These are phyloP conservation scores for Busseola fusca DNA, from an alignment of 2,888 invertebrate genomes.

Conservation along the genomic window DNA sequence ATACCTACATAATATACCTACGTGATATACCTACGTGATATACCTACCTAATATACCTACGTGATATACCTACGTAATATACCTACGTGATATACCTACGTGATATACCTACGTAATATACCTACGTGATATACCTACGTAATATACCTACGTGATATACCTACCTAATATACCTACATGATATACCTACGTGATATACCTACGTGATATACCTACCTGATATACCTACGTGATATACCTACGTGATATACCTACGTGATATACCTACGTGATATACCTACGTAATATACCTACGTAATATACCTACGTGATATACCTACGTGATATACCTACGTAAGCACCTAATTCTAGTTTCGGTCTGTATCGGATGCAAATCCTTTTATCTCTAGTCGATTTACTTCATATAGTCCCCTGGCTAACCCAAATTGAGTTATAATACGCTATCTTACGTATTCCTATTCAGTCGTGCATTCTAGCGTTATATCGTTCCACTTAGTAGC, in stretches of 20 bases:
- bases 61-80: too few species aligned
- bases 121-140: neutral
- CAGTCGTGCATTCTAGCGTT: conserved; percentile 1
- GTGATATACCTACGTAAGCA: neutral
- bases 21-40: neutral
- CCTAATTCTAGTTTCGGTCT: conserved; percentile 4
- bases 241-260: neutral
- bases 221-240: neutral
- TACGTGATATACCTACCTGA: neutral
- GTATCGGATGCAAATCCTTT: conserved; percentile 26
- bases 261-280: too few species aligned
- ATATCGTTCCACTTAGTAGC: neutral
- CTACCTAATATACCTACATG: neutral
- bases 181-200: neutral
- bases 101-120: neutral
- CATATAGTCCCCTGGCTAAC: conserved; percentile 32
- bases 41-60: too few species aligned
- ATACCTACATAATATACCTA: neutral
- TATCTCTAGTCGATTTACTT: conserved; percentile 38
- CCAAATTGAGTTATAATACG: conserved; percentile 40
- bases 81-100: too few species aligned
- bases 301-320: neutral
- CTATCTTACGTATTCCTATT: conserved; percentile 11
- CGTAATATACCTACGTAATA: too few species aligned
- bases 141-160: neutral